These are phyloP conservation scores for Eclectus roratus DNA, from an alignment of 2,113 vertebrate species.

Conservation along the genomic window DNA sequence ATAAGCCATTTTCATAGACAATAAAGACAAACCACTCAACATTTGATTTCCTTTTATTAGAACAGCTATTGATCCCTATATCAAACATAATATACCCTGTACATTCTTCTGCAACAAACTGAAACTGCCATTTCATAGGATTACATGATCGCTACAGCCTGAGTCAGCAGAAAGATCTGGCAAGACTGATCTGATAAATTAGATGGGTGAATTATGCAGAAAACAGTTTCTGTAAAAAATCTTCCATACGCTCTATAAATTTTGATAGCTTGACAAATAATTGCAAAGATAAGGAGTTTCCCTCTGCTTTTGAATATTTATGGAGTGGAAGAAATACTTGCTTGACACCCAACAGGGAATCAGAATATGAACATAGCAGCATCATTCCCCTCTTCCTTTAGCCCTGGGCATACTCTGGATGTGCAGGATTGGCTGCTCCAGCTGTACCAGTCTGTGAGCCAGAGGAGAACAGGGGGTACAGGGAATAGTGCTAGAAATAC, in stretches of 20 bases:
- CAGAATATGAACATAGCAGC: neutral
- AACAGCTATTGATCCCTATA: neutral
- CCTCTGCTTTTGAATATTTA: constrained; percentile 17
- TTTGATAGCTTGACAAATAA: constrained; percentile 35
- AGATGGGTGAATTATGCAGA: constrained; percentile 36
- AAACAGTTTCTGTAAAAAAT: neutral
- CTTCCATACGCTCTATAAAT: neutral
- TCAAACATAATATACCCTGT: neutral
- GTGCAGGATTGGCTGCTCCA: neutral
- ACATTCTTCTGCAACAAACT: neutral
- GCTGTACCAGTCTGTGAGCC: neutral
- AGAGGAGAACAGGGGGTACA: neutral
- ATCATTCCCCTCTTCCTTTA: neutral
- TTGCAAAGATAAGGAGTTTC: constrained; percentile 35
- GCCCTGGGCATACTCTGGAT: neutral
- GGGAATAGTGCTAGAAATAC: neutral
- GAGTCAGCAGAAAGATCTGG: constrained; percentile 10
- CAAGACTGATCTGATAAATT: neutral
- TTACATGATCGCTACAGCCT: neutral
- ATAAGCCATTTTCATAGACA: neutral
- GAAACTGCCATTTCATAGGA: neutral
- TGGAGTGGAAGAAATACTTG: neutral
- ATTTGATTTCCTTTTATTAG: neutral
- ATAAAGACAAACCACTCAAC: neutral
- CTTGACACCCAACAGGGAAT: neutral